These are phyloP conservation scores for Dasypolia templi DNA, from an alignment of 2,888 invertebrate species.

Conservation along the genomic window DNA sequence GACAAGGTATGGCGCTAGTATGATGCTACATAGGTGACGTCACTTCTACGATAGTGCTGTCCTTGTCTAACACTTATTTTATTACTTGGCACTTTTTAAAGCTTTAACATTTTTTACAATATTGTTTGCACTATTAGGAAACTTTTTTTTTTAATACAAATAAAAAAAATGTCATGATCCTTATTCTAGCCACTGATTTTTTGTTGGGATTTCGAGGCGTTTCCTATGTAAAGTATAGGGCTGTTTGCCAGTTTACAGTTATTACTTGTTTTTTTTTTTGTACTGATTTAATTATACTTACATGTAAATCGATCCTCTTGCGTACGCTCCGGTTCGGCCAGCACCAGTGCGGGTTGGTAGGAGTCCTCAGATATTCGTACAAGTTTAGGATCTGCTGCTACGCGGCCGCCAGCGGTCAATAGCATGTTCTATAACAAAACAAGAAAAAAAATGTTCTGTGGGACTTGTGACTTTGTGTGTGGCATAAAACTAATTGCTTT, in stretches of 20 bases:
- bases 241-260: neutral
- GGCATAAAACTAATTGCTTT: neutral
- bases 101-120: too few relatives aligned
- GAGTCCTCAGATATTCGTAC: slow-evolving; percentile 67
- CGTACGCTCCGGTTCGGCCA: slow-evolving; percentile 85
- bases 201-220: too few relatives aligned
- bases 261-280: neutral
- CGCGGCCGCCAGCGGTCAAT: slow-evolving; percentile 79
- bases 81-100: too few relatives aligned
- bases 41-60: too few relatives aligned
- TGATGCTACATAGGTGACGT: too few relatives aligned
- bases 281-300: slow-evolving; percentile 67
- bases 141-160: too few relatives aligned
- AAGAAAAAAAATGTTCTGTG: neutral
- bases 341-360: slow-evolving; percentile 75
- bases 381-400: slow-evolving; percentile 71
- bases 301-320: slow-evolving; percentile 84
- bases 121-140: too few relatives aligned
- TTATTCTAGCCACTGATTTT: neutral
- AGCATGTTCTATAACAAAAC: slow-evolving; percentile 78
- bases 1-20: too few relatives aligned
- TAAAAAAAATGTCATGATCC: too few relatives aligned
- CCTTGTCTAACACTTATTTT: too few relatives aligned
- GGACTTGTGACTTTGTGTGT: neutral
- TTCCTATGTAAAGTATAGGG: neutral